Evolutionary conservation across 1,140 invertebrate genomes (phyloP).

Genomic region (Pachypsylla venusta): DNA sequence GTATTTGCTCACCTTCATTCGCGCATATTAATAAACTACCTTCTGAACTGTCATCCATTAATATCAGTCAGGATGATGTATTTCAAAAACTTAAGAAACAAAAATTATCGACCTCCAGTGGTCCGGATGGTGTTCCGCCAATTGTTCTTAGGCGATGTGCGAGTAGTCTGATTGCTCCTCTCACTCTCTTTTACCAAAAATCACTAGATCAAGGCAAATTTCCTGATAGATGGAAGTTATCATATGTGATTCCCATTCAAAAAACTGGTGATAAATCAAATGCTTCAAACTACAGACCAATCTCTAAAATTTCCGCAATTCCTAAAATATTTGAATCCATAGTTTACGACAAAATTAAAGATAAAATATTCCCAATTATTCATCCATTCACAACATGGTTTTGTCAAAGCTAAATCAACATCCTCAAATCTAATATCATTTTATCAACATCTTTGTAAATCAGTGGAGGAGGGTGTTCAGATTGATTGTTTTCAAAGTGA

Average conservation of each 20-base stretch:
- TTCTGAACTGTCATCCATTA: too few relatives aligned
- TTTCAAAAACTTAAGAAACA: neutral
- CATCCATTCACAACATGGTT: constrained; percentile 9
- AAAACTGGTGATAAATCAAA: constrained; percentile 16
- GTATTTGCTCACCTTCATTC: neutral
- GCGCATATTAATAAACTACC: too few relatives aligned
- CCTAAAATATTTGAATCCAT: constrained; percentile 19
- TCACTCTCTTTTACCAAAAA: neutral
- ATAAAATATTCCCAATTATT: neutral
- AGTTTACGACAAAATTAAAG: neutral
- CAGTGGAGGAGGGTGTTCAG: neutral
- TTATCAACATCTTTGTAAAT: neutral
- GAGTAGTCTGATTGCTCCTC: neutral
- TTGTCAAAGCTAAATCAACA: constrained; percentile 13
- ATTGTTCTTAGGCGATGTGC: neutral
- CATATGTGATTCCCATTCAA: constrained; percentile 15
- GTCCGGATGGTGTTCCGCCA: neutral
- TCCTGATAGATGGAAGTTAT: constrained; percentile 14
- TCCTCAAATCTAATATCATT: constrained; percentile 13
- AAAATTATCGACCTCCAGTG: neutral
- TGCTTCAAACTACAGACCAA: constrained; percentile 20
- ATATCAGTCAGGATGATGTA: neutral
- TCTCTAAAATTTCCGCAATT: constrained; percentile 17
- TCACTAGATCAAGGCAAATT: neutral
- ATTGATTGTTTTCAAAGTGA: constrained; percentile 15